Base-by-base conservation (phyloP, 2,888 invertebrate genomes). In the Omphaloscelis lunosa region DNA sequence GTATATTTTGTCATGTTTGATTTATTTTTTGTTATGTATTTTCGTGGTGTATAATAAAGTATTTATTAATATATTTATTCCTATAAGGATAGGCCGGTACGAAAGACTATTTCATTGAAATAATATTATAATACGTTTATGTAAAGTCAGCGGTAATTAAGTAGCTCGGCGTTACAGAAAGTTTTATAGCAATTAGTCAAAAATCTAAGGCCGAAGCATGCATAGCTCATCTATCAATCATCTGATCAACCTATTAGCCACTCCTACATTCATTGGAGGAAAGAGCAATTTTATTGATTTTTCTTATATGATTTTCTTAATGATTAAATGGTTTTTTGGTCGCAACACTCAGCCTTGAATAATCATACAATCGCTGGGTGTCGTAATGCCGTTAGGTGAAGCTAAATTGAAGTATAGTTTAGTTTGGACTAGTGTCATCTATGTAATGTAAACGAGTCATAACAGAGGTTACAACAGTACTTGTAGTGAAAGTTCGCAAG, bases 401-500 rank as follows among this genome's bases (percentile, higher is more conserved):
- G 4, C 20, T 73, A 4, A 29, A 41, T n/a, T 56, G 29, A 9
- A 34, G n/a, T 15, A 23, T 20, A 34, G 4, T 56, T 15, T 41
- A 72, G 27, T 73, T 45, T 34, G 5, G n/a, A 56, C 27, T 51
- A 41, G 41, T 34, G 41, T 80, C 45, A 61, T 77, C 34, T 80
- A 34, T 72, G 72, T 59, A 71, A 53, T 53, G 20, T 70, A 65
- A 39, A 79, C 67, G 58, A 78, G 45, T 79, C 53, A 39, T 67
- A 59, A 72, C 51, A 72, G 83, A 67, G 77, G 77, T 86, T 72
- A 70, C 63, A 77, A 70, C 76, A 75, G 68, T 39, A 69, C 75
- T 27, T 56, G 67, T 17, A 67, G 84, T 83, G 84, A 81, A 81
- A 83, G 84, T 69, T 61, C 58, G 63, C 59, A 62, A 23, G 51